Evolutionary conservation across 2,888 invertebrate species (phyloP), one percentile per base, ranked within the genome.

Genomic region (Leucania comma): DNA sequence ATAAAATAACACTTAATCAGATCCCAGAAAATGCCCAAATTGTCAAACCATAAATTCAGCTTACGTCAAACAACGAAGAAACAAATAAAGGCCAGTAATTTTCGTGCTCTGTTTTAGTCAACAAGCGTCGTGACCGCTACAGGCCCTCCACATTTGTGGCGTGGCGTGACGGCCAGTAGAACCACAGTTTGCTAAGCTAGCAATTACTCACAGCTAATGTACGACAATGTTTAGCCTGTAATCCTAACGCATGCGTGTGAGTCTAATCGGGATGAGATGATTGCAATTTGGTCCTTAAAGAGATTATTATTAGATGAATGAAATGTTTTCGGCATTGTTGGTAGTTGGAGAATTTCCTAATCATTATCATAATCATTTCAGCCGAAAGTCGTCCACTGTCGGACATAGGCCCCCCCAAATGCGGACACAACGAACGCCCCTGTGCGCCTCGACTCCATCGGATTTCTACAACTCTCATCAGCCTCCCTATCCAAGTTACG

Each of bases 141-240:
- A 54, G 38, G 38, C 81, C 35, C 48, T 62, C 58, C 58, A 62
- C 69, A 75, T 76, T 78, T 57, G 76, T 73, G 75, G 82, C 69
- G 53, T 62, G 53, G 70, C 80, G 76, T 80, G 81, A 78, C 79
- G 81, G 68, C 72, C 69, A 71, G 71, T 63, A 68, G 69, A 67
- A 83, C 86, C 87, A 81, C 88, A 88, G 77, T 70, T 83, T 86
- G 82, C 85, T 89, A 90, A 92, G 89, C 91, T 77, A 83, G 86
- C 91, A 87, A 92, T 93, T 91, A 92, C 81, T 93, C 91, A 91
- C 90, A 81, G 90, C 83, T 89, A 91, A 92, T 90, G 88, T 89
- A 89, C 89, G 87, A 86, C 87, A 85, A 81, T 84, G 85, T 84
- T 87, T 85, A 70, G 84, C 80, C 80, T 76, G 88, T 90, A 88